Evolutionary conservation across 2,797 vertebrate genomes (phyloP).

Genomic region (Micropoecilia bifurca): DNA sequence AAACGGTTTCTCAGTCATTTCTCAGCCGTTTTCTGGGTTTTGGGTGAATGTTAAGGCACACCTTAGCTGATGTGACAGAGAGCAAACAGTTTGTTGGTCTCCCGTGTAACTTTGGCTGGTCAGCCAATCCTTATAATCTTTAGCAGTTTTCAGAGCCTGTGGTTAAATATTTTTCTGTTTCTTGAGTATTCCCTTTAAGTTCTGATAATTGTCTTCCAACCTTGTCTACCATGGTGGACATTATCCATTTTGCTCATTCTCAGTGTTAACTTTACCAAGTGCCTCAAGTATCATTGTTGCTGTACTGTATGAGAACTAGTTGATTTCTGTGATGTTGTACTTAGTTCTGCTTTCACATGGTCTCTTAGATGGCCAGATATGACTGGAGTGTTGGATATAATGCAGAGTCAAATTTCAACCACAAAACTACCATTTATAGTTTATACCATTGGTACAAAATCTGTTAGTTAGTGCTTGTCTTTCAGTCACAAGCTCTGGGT

Average conservation of each 20-base stretch:
- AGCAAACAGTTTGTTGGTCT: not conserved
- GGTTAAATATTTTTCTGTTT: not conserved
- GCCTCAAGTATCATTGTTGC: not conserved
- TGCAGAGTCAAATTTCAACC: not conserved
- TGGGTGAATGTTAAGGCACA: not conserved
- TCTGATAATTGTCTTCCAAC: not conserved
- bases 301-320: not conserved
- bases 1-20: not conserved
- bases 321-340: not conserved
- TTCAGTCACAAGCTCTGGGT: not conserved
- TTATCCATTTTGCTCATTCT: not conserved
- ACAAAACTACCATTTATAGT: not conserved
- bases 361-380: not conserved
- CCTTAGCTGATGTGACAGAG: not conserved
- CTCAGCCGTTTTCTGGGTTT: not conserved
- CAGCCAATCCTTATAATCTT: not conserved
- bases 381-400: not conserved
- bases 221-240: not conserved
- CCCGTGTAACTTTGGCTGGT: not conserved
- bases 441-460: not conserved
- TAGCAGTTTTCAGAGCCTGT: not conserved
- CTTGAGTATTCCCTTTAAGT: not conserved
- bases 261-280: not conserved
- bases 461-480: not conserved
- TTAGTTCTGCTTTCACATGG: not conserved